Evolutionary conservation across 2,888 invertebrate genomes (phyloP).

Genomic region (Chymomyza amoena): DNA sequence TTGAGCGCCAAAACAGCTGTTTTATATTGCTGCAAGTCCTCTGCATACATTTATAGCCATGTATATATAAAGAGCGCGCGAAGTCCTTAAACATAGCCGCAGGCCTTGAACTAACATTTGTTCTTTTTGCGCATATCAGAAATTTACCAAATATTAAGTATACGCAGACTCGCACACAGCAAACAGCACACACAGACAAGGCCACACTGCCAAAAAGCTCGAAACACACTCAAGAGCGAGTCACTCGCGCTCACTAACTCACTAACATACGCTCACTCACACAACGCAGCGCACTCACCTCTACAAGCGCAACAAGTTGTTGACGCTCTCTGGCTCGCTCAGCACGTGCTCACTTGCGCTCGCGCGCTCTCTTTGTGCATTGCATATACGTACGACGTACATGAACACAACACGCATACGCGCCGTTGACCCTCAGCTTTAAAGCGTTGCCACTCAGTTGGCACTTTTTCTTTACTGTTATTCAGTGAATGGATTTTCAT

Average conservation of each 20-base stretch:
- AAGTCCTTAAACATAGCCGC: neutral
- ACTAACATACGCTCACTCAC: conserved; percentile 18
- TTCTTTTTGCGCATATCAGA: neutral
- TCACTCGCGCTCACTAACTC: neutral
- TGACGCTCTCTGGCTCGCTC: conserved; percentile 22
- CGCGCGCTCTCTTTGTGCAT: conserved; percentile 14
- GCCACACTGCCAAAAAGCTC: neutral
- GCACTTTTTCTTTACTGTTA: conserved; percentile 31
- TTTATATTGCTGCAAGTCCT: conserved; percentile 39
- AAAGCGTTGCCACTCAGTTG: conserved; percentile 56
- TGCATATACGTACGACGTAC: neutral
- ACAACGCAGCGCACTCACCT: conserved; percentile 42
- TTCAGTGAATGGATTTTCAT: conserved; percentile 13
- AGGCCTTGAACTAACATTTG: conserved; percentile 1
- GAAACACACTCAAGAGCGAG: neutral
- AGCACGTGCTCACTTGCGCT: conserved; percentile 28
- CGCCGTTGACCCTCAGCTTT: conserved; percentile 34
- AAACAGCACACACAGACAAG: conserved; percentile 3
- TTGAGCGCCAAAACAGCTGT: conserved; percentile 53
- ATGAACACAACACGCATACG: conserved; percentile 17
- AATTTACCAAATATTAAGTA: conserved; percentile 9
- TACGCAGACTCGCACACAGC: neutral
- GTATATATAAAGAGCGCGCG: neutral
- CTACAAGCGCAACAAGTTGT: conserved; percentile 62
- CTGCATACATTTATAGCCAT: conserved; percentile 15